Conservation (phyloP, 2,797 vertebrate genomes). For the Limnodromus scolopaceus region DNA sequence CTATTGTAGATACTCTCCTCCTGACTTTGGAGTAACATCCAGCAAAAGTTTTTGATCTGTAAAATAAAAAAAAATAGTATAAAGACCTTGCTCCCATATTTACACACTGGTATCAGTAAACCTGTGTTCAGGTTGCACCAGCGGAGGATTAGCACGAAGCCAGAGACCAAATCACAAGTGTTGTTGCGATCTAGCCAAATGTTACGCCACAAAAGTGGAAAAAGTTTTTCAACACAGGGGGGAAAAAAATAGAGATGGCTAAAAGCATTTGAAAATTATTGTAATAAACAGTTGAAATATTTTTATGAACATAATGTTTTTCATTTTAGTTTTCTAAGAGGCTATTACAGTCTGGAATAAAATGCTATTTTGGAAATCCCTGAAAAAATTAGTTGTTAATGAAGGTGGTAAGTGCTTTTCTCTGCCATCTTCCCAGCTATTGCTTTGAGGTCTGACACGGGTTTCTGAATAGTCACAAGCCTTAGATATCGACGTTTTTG, state of each 20-base stretch:
- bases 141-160: neutral
- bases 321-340: neutral
- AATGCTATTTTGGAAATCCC: neutral
- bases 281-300: neutral
- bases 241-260: neutral
- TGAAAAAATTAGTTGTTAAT: neutral
- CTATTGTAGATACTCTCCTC: neutral
- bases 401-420: neutral
- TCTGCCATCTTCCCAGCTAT: neutral
- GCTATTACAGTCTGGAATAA: neutral
- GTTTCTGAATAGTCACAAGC: neutral
- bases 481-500: neutral
- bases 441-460: neutral
- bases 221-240: too few relatives aligned
- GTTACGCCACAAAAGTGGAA: neutral
- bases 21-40: neutral
- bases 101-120: neutral
- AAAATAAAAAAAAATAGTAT: neutral
- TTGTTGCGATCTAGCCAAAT: accelerated
- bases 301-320: neutral
- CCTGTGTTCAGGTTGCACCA: neutral
- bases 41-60: neutral
- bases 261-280: neutral
- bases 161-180: neutral
- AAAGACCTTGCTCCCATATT: neutral